These are phyloP conservation scores for Nesogale talazaci DNA, from an alignment of 2,113 vertebrate genomes.

Conservation along the genomic window DNA sequence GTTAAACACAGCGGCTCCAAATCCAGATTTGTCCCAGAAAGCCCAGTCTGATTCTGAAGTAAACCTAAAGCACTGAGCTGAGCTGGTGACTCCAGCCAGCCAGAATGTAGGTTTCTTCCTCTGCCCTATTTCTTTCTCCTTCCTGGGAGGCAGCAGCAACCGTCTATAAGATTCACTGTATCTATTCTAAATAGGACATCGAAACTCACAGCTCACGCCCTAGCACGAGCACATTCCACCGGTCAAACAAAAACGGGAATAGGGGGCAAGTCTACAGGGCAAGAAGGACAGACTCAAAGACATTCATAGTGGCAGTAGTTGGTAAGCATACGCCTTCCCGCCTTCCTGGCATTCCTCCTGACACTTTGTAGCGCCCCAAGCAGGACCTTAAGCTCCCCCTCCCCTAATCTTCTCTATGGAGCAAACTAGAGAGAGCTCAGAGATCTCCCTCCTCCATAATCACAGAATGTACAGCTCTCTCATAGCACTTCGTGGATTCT, in stretches of 20 bases:
- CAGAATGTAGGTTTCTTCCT: neutral
- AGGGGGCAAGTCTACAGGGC: too few species aligned
- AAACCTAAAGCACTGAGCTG: neutral
- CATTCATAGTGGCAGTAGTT: neutral
- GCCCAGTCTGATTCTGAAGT: neutral
- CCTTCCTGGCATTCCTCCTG: neutral
- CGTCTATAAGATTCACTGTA: too few species aligned
- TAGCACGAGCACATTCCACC: neutral
- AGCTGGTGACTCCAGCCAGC: fast-evolving
- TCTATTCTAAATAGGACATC: conserved; percentile 28
- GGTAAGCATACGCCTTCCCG: neutral
- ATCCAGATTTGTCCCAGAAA: neutral
- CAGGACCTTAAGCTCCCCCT: neutral
- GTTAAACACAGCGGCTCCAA: too few species aligned
- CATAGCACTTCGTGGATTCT: neutral
- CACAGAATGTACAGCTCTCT: neutral
- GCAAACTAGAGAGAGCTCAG: neutral
- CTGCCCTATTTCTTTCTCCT: neutral
- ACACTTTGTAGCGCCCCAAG: neutral
- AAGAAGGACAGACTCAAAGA: neutral
- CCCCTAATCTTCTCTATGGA: too few species aligned
- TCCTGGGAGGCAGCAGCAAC: neutral
- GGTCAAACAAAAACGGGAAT: neutral
- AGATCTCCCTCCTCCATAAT: neutral
- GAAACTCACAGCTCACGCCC: neutral